phyloP scores from a whole-genome alignment of 2,888 invertebrate species.

The Drosophila vallismaia region DNA sequence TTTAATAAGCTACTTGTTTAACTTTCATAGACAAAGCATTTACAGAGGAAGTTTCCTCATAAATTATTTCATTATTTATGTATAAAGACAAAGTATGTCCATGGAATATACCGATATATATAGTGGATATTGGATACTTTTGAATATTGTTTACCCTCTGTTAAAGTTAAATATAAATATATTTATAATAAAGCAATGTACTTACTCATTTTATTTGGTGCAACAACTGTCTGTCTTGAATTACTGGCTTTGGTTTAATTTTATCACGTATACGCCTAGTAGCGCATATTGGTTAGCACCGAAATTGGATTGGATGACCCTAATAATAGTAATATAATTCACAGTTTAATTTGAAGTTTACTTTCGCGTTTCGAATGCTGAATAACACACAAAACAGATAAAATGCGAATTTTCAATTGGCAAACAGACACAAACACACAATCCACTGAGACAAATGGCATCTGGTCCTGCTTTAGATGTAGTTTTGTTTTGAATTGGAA shows the following conservation, averaged over 20 bases:
- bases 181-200: too few relatives aligned
- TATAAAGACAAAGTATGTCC: constrained; percentile 10
- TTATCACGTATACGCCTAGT: constrained; percentile 70
- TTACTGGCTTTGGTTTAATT: constrained; percentile 20
- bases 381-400: constrained; percentile 43
- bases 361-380: constrained; percentile 26
- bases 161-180: not conserved
- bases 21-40: not conserved
- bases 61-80: constrained; percentile 17
- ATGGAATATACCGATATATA: not conserved
- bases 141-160: not conserved
- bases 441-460: constrained; percentile 18
- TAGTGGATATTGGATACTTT: too few relatives aligned
- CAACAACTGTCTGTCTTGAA: constrained; percentile 25
- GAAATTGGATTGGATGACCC: constrained; percentile 23
- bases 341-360: constrained; percentile 45
- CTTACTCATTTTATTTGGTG: constrained; percentile 62
- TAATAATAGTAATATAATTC: constrained; percentile 36
- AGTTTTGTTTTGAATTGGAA: constrained; percentile 26
- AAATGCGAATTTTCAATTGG: not conserved
- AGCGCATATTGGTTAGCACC: constrained; percentile 49
- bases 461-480: constrained; percentile 46
- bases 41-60: constrained; percentile 9
- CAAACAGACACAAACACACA: constrained; percentile 20
- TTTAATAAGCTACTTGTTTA: constrained; percentile 14